These are phyloP conservation scores for Corydoras sp. DNA, from an alignment of 2,113 vertebrate species.

Conservation along the genomic window DNA sequence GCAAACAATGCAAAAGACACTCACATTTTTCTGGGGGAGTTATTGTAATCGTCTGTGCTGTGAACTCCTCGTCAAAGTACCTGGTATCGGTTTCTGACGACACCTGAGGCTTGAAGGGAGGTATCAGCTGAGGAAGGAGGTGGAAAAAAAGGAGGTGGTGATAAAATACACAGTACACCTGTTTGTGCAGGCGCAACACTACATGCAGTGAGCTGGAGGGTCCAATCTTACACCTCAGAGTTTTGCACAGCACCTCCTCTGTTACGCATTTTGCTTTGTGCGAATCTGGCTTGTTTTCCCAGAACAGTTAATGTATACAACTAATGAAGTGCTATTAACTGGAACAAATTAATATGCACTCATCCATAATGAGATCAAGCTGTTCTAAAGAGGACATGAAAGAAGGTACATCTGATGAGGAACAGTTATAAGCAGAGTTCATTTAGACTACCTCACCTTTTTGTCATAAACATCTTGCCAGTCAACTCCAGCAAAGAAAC, in stretches of 20 bases:
- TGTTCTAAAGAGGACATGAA: not conserved
- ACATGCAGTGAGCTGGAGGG: constrained; percentile 37
- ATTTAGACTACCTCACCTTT: constrained; percentile 70
- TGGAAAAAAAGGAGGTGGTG: constrained; percentile 14
- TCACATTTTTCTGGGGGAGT: constrained; percentile 79
- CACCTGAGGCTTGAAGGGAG: constrained; percentile 78
- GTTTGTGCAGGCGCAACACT: constrained; percentile 40
- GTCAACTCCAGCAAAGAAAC: constrained; percentile 89
- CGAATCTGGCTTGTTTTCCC: not conserved
- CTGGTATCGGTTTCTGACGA: constrained; percentile 77
- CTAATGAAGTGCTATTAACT: not conserved
- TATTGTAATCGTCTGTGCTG: constrained; percentile 78
- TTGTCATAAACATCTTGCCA: constrained; percentile 98
- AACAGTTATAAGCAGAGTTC: too few species aligned
- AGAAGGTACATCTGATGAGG: not conserved
- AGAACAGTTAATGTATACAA: not conserved
- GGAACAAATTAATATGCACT: not conserved
- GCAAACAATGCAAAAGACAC: constrained; percentile 31
- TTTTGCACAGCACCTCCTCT: constrained; percentile 28
- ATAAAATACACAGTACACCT: constrained; percentile 32
- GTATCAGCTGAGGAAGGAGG: constrained; percentile 60
- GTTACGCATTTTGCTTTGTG: too few species aligned
- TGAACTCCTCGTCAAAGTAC: constrained; percentile 80
- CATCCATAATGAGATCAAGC: not conserved
- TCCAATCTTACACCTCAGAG: constrained; percentile 33